Conservation (phyloP, 1,140 invertebrate species). For the Hormaphis cornu region DNA sequence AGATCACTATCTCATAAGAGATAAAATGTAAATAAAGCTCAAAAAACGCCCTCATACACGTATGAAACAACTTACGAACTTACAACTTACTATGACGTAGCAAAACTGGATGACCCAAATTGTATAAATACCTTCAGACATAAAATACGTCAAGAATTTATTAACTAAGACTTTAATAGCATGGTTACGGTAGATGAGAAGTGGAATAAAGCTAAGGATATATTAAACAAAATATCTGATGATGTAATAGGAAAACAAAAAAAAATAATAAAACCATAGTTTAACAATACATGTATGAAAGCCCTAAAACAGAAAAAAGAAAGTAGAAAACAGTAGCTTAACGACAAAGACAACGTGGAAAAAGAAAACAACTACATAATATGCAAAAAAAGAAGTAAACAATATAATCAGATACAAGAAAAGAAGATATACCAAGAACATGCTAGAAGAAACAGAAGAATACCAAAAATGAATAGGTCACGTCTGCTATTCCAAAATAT, state of each 20-base stretch:
- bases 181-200: neutral
- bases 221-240: neutral
- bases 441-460: constrained; percentile 18
- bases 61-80: no score
- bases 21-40: neutral
- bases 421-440: neutral
- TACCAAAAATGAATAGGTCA: neutral
- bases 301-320: constrained; percentile 29
- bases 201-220: neutral
- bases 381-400: constrained; percentile 16
- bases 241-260: constrained; percentile 10
- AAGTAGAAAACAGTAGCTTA: neutral
- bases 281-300: constrained; percentile 33
- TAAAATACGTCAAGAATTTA: constrained; percentile 4
- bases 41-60: neutral
- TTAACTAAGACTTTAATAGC: neutral
- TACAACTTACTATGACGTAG: neutral
- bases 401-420: constrained; percentile 27
- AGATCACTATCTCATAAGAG: constrained; percentile 33
- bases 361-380: constrained; percentile 6
- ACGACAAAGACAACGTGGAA: neutral
- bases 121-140: neutral
- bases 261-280: constrained; percentile 20
- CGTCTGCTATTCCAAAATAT: constrained; percentile 32
- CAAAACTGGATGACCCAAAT: neutral